Conservation (phyloP, 1,140 invertebrate genomes). For the Holotrichia oblita region DNA sequence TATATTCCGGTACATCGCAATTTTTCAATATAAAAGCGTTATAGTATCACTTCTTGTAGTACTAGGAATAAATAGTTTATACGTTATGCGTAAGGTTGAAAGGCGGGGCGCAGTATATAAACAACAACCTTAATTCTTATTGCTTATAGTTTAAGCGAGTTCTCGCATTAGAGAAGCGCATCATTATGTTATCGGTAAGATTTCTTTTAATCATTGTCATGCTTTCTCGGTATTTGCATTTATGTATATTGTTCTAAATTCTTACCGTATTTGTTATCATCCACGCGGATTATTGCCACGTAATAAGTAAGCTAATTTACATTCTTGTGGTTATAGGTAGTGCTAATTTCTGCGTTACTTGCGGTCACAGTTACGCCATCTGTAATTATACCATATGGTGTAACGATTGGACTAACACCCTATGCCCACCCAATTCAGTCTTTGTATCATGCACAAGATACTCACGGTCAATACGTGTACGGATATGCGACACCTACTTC, state of each 20-base stretch:
- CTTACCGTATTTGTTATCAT: background rate
- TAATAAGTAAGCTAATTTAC: background rate
- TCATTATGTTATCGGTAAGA: slow-evolving; percentile 51
- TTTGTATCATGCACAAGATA: slow-evolving; percentile 70
- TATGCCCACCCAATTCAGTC: slow-evolving; percentile 60
- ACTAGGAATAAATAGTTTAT: background rate
- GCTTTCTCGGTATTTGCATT: background rate
- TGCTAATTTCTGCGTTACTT: slow-evolving; percentile 8
- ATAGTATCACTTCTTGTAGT: background rate
- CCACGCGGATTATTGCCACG: too few species aligned
- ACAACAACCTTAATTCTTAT: slow-evolving; percentile 44
- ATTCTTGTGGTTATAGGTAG: slow-evolving; percentile 26
- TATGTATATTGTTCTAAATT: background rate
- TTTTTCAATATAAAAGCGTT: background rate
- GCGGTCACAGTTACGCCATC: background rate
- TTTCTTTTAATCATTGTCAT: slow-evolving; percentile 19
- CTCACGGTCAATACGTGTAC: slow-evolving; percentile 71
- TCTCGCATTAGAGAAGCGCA: slow-evolving; percentile 49
- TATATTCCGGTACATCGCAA: slow-evolving; percentile 1
- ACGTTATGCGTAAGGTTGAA: slow-evolving; percentile 14
- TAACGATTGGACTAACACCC: slow-evolving; percentile 51
- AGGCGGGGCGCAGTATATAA: slow-evolving; percentile 53
- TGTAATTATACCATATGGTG: slow-evolving; percentile 43
- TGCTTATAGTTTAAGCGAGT: slow-evolving; percentile 51
- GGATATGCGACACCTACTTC: slow-evolving; percentile 74